Evolutionary conservation across 2,797 vertebrate genomes (phyloP).

Genomic region (Chelmon rostratus): DNA sequence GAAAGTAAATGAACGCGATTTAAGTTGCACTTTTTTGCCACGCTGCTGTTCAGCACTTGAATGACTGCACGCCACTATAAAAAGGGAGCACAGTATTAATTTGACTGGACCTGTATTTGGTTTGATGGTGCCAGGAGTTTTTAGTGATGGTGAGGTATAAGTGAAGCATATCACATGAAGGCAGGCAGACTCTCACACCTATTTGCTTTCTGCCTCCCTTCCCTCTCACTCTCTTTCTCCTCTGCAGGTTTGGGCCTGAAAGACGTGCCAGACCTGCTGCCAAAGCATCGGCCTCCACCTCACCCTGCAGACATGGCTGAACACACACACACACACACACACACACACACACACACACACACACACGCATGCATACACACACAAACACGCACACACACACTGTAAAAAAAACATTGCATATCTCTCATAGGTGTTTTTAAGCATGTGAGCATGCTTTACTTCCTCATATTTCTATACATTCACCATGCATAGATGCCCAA

Average conservation of each 20-base stretch:
- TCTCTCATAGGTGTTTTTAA: constrained; percentile 29
- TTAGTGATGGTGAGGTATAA: constrained; percentile 49
- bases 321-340: constrained; percentile 48
- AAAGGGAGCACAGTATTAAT: constrained; percentile 10
- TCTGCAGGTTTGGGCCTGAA: constrained; percentile 88
- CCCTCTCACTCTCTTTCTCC: constrained; percentile 52
- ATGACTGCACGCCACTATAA: constrained; percentile 6
- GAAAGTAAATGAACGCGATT: constrained; percentile 3
- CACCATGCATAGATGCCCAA: background rate
- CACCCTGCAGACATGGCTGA: constrained; percentile 87
- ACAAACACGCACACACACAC: constrained; percentile 39
- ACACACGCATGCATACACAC: no score
- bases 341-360: constrained; percentile 39
- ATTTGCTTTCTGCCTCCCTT: constrained; percentile 63
- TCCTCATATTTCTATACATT: constrained; percentile 26
- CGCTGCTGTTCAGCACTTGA: background rate
- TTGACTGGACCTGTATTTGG: constrained; percentile 25
- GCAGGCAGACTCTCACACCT: constrained; percentile 63
- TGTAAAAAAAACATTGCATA: constrained; percentile 12
- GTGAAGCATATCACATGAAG: constrained; percentile 64
- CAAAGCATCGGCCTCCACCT: constrained; percentile 86
- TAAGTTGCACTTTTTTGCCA: background rate
- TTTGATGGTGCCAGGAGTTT: constrained; percentile 38
- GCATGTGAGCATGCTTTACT: constrained; percentile 12
- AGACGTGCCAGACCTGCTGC: constrained; percentile 89